Conservation (phyloP, 1,140 invertebrate genomes). For the Brachionus asplanchnoidis region DNA sequence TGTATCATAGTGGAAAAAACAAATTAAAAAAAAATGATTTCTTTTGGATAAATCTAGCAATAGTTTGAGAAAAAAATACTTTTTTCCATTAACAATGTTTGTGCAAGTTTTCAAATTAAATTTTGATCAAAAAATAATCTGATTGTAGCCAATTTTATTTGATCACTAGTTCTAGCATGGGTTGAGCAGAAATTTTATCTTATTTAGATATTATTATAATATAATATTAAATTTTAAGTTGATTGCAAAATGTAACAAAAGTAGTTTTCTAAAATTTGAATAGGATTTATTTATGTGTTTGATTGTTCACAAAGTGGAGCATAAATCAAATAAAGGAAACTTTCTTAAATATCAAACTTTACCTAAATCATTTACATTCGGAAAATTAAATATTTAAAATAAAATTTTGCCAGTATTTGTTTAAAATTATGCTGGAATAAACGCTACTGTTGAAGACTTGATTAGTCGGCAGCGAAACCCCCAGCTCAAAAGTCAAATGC, state of each 20-base stretch:
- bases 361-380: neutral
- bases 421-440: neutral
- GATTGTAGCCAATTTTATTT: too few relatives aligned
- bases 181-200: neutral
- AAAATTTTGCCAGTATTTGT: neutral
- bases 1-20: neutral
- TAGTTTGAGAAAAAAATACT: neutral
- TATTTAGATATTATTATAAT: neutral
- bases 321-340: conserved; percentile 4
- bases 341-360: neutral
- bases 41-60: neutral
- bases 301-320: neutral
- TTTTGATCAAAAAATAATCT: too few relatives aligned
- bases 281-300: neutral
- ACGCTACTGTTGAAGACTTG: neutral
- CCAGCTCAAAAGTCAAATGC: neutral
- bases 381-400: neutral
- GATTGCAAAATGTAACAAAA: neutral
- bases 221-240: neutral
- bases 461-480: neutral
- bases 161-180: too few relatives aligned
- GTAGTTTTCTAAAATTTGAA: neutral
- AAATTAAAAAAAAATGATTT: neutral
- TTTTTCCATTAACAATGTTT: neutral
- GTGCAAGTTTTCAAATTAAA: neutral